Percentiles rank a stretch among this genome's conserved stretches.
phyloP scores from a whole-genome alignment of 2,888 invertebrate genomes.

The Caenorhabditis wallacei region DNA sequence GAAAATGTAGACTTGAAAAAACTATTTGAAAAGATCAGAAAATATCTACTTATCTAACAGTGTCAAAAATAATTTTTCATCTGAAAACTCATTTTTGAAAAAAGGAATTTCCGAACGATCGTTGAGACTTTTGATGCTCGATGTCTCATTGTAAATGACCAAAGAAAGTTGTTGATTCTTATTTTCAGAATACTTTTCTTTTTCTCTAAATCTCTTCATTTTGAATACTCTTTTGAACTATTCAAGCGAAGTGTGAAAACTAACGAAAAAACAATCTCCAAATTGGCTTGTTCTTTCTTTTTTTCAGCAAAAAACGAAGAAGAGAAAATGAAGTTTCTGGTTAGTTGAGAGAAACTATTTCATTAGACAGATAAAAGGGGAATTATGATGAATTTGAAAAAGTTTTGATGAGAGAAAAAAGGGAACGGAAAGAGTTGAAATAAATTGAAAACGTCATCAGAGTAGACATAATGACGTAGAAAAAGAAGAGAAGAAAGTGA shows the following conservation, averaged over 20 bases:
- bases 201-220: conserved; percentile 6
- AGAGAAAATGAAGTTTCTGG: background rate
- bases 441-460: conserved; percentile 17
- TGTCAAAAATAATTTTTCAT: too few relatives aligned
- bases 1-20: too few relatives aligned
- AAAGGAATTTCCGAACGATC: too few relatives aligned
- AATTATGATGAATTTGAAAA: conserved; percentile 21
- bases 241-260: conserved; percentile 1
- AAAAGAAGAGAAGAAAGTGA: background rate
- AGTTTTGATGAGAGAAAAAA: conserved; percentile 27
- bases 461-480: conserved; percentile 16
- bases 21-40: too few relatives aligned
- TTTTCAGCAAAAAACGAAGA: conserved; percentile 1
- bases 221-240: conserved; percentile 3
- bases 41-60: too few relatives aligned
- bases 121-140: background rate
- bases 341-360: background rate
- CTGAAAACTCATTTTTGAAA: too few relatives aligned
- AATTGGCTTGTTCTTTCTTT: conserved; percentile 15
- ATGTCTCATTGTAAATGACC: conserved; percentile 17
- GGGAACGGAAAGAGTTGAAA: conserved; percentile 22
- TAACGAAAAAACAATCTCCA: conserved; percentile 25
- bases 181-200: background rate
- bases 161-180: conserved; percentile 14
- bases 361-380: conserved; percentile 7